Base-by-base conservation (phyloP, 2,888 invertebrate species). In the Volucella zonaria region DNA sequence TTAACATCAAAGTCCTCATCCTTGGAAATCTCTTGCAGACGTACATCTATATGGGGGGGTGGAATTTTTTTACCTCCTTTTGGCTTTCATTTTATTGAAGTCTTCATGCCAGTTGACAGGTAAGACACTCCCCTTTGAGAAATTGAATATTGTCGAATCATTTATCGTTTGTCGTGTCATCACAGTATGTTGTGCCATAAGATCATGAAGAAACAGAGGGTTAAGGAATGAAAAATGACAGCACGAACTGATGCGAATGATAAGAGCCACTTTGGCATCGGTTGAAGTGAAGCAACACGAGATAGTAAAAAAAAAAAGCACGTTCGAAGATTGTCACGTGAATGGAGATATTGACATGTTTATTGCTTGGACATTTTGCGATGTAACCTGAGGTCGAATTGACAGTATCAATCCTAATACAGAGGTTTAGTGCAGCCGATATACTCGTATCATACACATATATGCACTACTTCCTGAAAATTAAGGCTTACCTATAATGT, bases 91-190 rank as follows among this genome's bases (percentile, higher is more conserved):
- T 51, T 66, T 52, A 51, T 78, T 78, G 51, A 74, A 64, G 56
- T 45, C 47, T 68, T 51, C 45, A 78, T 78, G 31, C 61, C 64
- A 18, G 18, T 59, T 85, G 83, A 85, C 83, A 85, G 83, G 67
- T 75, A 47, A 64, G 74, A 64, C 62, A 54, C 52, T 54, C 67
- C 47, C 45, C 45, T 51, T 10, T n/a, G 10, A 49, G 38, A 74
- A 62, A 83, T 83, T 71, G 75, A 80, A 83, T 83, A 67, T 71
- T 80, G 79, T 45, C 62, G 75, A 70, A 66, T 79, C 66, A 79
- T 23, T 79, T 79, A 79, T 74, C 58, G 75, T 59, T 68, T 61
- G 47, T 2, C 51, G 66, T 83, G 83, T 85, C 80, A 85, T 47
- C 43, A 71, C 75, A 75, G 70, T 76, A 47, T 80, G 83, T 80